Evolutionary conservation across 2,888 invertebrate species (phyloP).

Genomic region (Tipula vernalis): DNA sequence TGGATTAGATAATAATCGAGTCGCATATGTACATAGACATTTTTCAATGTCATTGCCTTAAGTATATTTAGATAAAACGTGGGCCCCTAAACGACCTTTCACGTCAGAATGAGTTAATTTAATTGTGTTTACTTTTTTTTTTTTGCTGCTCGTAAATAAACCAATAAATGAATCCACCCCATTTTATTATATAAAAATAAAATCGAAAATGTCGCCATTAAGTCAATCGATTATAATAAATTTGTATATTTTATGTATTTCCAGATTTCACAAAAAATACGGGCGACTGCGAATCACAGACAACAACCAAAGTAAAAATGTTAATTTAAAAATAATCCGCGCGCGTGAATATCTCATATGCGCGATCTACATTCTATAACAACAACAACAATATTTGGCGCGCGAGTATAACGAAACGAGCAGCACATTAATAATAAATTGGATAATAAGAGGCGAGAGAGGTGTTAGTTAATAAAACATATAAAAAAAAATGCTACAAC

Average conservation of each 20-base stretch:
- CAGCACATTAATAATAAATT: not conserved
- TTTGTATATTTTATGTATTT: not conserved
- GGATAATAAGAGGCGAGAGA: not conserved
- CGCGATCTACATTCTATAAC: not conserved
- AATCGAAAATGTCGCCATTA: not conserved
- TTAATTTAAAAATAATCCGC: not conserved
- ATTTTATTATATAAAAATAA: not conserved
- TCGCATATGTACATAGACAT: not conserved
- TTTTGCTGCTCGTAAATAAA: not conserved
- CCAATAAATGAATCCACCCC: not conserved
- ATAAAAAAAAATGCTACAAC: conserved; percentile 28
- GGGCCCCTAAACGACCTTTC: not conserved
- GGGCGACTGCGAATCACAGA: not conserved
- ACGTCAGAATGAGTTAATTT: not conserved
- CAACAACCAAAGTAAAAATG: not conserved
- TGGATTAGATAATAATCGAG: not conserved
- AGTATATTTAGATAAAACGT: not conserved
- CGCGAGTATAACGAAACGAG: not conserved
- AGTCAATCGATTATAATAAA: not conserved
- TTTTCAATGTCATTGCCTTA: not conserved
- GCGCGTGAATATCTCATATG: not conserved
- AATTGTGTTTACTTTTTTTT: not conserved
- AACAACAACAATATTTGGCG: not conserved
- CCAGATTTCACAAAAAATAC: not conserved
- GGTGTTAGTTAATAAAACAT: not conserved